Evolutionary conservation across 1,140 invertebrate species (phyloP), one percentile per base, ranked within the genome.

Genomic region (Physella acuta): DNA sequence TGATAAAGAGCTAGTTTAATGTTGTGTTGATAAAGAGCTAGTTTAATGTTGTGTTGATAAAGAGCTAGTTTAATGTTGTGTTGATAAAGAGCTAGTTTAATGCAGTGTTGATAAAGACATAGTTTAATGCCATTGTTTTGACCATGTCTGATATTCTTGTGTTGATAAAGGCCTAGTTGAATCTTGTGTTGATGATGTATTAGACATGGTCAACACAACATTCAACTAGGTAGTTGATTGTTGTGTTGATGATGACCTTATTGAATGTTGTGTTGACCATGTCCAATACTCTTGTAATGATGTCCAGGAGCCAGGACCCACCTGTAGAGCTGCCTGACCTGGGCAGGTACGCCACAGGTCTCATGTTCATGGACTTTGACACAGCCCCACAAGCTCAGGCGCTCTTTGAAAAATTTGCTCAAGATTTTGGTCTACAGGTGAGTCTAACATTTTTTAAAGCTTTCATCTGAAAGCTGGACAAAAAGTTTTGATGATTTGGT

Each of bases 281-380:
- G 39, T 20, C 20, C 39, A 44, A 44, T 30, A 55, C 31, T 2
- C 28, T 55, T 14, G 3, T 52, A 52, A 20, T 52, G 20, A 4
- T 4, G 20, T 24, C 20, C 34, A 67, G 53, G n/a, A n/a, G 58
- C 5, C 14, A 11, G 3, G 30, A 31, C 30, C 36, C 66, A 16
- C 14, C 56, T 30, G 37, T 68, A 64, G 89, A 90, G 70, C 87
- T 99, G 69, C 97, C 97, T 3, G 86, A 90, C 33, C 89, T 90
- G 75, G 95, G 95, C 11, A 87, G 90, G 73, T 99, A 99, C 87
- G 97, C 95, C 44, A 98, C 96, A 16, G 97, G 97, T 64, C 94
- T 99, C 63, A 89, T 98, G 73, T 99, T 95, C 84, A 86, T 98
- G 77, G 94, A 97, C 80, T 91, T 92, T 78, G 87, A 91, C 17